Evolutionary conservation across 1,140 invertebrate genomes (phyloP), one percentile per base, ranked within the genome.

Genomic region (Philaenus spumarius): DNA sequence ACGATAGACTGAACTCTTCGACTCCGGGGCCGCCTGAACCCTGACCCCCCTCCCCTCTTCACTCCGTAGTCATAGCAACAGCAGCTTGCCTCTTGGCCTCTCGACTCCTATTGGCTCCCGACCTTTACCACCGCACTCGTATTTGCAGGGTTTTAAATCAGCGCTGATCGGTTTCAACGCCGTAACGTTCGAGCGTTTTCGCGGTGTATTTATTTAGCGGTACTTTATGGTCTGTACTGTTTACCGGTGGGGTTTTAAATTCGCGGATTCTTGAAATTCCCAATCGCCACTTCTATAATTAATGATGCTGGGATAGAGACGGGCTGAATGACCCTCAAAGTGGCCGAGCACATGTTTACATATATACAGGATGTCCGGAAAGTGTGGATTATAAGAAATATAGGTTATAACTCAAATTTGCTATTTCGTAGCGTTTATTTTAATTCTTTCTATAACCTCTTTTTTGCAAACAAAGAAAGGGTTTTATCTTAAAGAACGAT

Each of bases 71-170:
- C 23, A 26, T 22, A 46, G 42, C 43, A 53, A 53, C 50, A 7
- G 24, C 26, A 30, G 26, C 26, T 30, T 20, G 45, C 19, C 54
- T 26, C 34, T 42, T 58, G 56, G 56, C 56, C 56, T 58, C 48
- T 26, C 37, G 24, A 40, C 56, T 58, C 46, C 56, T 30, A 58
- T 58, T 58, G 56, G 56, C 56, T 45, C 42, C 56, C 24, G 42
- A 46, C 43, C 56, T 35, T 48, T 40, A 26, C 30, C 30, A 17
- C 43, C 26, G 20, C 26, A 15, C 15, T 34, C 15, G 20, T 15
- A 24, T 22, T 14, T 23, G 30, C 46, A 45, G 43, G 20, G 46
- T 37, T 39, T 46, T 46, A 39, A 20, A 42, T 48, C 34, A n/a
- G 53, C 40, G 43, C 42, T 14, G 40, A 34, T 20, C 53, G 4